These are phyloP conservation scores for Asarcornis scutulata DNA, from an alignment of 2,113 vertebrate species.

Conservation along the genomic window DNA sequence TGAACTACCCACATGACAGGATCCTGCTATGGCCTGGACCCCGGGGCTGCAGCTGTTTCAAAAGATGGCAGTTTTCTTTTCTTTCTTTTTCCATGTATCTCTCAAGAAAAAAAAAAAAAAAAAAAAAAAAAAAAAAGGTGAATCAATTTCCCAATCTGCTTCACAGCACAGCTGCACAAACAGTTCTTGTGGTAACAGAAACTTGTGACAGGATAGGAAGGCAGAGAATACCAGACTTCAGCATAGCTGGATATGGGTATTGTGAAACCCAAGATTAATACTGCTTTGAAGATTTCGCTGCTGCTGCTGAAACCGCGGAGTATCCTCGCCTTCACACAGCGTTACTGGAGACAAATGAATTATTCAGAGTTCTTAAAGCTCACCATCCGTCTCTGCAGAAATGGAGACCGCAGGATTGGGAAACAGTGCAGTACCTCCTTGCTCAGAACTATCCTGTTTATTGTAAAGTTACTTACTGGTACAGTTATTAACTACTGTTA, in stretches of 20 bases:
- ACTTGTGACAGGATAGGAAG: not conserved
- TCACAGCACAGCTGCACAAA: not conserved
- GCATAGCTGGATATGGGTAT: not conserved
- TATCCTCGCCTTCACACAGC: not conserved
- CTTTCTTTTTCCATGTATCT: not conserved
- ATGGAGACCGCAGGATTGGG: not conserved
- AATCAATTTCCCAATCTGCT: not conserved
- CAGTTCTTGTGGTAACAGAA: not conserved
- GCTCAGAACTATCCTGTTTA: not conserved
- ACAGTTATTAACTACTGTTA: not conserved
- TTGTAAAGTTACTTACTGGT: not conserved
- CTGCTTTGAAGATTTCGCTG: rapidly evolving
- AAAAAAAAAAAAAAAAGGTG: not conserved
- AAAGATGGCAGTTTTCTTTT: not conserved
- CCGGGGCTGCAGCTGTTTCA: not conserved
- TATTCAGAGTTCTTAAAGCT: slow-evolving; percentile 1
- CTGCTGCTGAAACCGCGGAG: not conserved
- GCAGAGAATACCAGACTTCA: not conserved
- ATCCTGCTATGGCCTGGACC: not conserved
- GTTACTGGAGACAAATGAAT: not conserved
- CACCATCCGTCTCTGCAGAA: not conserved
- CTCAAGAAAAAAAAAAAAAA: not conserved
- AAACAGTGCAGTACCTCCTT: not conserved
- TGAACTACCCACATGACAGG: not conserved
- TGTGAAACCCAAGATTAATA: not conserved